phyloP scores from a whole-genome alignment of 2,797 vertebrate species.

The Acropternis orthonyx region DNA sequence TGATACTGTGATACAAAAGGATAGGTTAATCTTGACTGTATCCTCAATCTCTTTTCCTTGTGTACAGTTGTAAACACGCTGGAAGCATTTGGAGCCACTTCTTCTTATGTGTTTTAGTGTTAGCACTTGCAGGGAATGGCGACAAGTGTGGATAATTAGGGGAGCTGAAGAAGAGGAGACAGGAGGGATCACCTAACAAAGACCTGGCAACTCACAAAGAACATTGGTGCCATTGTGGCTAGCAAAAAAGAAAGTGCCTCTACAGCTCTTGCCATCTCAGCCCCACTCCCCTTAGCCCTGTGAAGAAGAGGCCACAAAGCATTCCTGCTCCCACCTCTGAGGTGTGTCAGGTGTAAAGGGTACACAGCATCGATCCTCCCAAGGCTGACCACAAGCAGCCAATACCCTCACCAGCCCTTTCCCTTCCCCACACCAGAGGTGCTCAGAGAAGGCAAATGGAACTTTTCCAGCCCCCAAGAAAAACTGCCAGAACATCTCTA shows the following conservation, averaged over 20 bases:
- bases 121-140: neutral
- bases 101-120: neutral
- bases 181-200: neutral
- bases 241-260: neutral
- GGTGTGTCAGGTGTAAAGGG: neutral
- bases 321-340: neutral
- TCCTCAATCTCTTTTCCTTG: slow-evolving; percentile 33
- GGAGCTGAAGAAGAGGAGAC: neutral
- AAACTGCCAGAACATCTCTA: neutral
- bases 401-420: neutral
- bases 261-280: neutral
- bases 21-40: slow-evolving; percentile 55
- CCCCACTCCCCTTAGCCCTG: neutral
- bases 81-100: neutral
- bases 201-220: neutral
- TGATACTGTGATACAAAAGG: slow-evolving; percentile 55
- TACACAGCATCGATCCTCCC: fast-evolving
- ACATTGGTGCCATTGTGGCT: neutral
- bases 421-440: neutral
- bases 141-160: neutral
- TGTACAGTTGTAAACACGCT: slow-evolving; percentile 40
- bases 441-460: neutral
- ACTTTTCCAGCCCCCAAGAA: neutral
- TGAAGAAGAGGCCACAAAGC: neutral
- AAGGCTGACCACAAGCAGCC: neutral